Evolutionary conservation across 2,888 invertebrate genomes (phyloP), one percentile per base, ranked within the genome.

Genomic region (Volucella zonaria): DNA sequence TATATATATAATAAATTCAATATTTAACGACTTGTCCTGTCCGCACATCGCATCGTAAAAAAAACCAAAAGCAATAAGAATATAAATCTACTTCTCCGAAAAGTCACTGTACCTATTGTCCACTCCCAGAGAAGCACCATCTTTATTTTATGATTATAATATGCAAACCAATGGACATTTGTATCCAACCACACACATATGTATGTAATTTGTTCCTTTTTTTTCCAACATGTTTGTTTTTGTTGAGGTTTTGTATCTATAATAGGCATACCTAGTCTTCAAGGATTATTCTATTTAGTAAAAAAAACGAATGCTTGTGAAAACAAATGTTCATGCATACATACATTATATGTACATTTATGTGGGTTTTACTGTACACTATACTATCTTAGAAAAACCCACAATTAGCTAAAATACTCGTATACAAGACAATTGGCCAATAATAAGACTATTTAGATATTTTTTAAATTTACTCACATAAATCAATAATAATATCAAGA

Each of bases 71-170:
- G 38, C 54, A 75, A 43, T 40, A 59, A 8, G 47, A 74, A 51
- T 42, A 76, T 67, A 71, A 71, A 71, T 62, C 14, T 59, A 40
- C 52, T 67, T 10, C 51, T n/a, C 12, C 52, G 54, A 18, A 45
- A 62, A 62, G 14, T 58, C 45, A 18, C 45, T 67, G 61, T 61
- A 54, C 15, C 11, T 49, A 66, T 23, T 67, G 81, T 76, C 83
- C 81, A 85, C 59, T 71, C 47, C 43, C 42, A 71, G 43, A 51
- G 31, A 67, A 73, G 76, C 87, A 88, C 88, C 91, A 90, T 91
- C 89, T 90, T 90, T 89, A 89, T 91, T 91, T 91, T 91, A 91
- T 90, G 90, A 89, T 88, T 90, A 90, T 90, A 88, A 90, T 91
- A 92, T 91, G 91, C 90, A 91, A 91, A 91, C 86, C 82, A 87